Percentiles rank a stretch among this genome's conserved stretches.
These are phyloP conservation scores for Antheraea pernyi DNA, from an alignment of 1,140 invertebrate species.

Conservation along the genomic window DNA sequence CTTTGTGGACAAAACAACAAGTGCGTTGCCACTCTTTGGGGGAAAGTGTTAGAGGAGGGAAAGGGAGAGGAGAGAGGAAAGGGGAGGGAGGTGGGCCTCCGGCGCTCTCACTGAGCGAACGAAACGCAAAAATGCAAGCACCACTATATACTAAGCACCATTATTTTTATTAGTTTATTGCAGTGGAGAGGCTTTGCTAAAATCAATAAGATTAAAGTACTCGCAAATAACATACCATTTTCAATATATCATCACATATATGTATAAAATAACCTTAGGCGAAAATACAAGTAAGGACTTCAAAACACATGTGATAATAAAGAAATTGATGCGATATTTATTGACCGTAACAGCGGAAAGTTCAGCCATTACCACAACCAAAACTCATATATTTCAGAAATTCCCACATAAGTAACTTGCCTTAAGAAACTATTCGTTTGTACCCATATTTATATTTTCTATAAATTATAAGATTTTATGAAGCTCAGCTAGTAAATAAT, in stretches of 20 bases:
- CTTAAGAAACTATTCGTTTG: background rate
- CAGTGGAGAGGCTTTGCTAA: too few species aligned
- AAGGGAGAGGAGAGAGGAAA: too few species aligned
- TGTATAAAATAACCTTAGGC: background rate
- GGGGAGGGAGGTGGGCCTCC: too few species aligned
- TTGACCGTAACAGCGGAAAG: constrained; percentile 35
- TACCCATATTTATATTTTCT: background rate
- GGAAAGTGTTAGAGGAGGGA: too few species aligned
- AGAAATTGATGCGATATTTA: constrained; percentile 36
- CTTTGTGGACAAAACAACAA: too few species aligned
- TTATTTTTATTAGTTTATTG: too few species aligned
- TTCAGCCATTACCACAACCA: constrained; percentile 36
- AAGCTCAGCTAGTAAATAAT: background rate
- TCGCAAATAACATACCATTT: too few species aligned
- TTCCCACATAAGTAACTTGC: constrained; percentile 21
- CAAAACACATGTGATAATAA: constrained; percentile 13
- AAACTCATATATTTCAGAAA: constrained; percentile 42
- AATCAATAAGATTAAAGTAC: too few species aligned
- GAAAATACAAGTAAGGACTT: background rate
- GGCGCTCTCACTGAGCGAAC: too few species aligned
- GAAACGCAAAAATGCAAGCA: too few species aligned
- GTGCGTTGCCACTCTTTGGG: too few species aligned
- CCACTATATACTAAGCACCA: too few species aligned
- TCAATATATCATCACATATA: background rate
- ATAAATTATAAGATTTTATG: background rate